These are phyloP conservation scores for Felis catus DNA, from an alignment of 2,113 vertebrate species.

Conservation along the genomic window DNA sequence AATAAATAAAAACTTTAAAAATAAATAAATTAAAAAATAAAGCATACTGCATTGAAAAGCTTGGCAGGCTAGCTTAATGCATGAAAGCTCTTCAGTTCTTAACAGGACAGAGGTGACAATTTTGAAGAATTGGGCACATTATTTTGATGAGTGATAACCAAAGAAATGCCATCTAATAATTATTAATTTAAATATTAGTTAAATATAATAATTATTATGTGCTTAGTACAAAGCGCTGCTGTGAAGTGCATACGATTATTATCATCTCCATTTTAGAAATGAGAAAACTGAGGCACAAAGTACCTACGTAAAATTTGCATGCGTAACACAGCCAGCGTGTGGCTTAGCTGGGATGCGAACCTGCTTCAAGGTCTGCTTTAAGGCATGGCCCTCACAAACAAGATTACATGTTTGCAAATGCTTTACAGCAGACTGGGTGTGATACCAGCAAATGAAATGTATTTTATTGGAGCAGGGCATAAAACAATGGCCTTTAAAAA, in stretches of 20 bases:
- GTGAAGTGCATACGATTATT: background rate
- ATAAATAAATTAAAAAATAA: background rate
- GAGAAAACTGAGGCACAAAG: background rate
- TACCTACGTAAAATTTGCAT: background rate
- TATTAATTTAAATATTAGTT: background rate
- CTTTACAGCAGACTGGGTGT: background rate
- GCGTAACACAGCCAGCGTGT: background rate
- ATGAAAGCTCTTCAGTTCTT: background rate
- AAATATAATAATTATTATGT: background rate
- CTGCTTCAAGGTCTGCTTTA: background rate
- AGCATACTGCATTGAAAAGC: background rate
- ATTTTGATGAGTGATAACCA: background rate
- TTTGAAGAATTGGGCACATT: background rate
- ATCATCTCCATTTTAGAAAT: background rate
- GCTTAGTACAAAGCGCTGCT: background rate
- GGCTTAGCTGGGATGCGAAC: background rate
- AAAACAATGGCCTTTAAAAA: constrained; percentile 10
- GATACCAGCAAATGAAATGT: background rate
- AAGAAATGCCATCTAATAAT: background rate
- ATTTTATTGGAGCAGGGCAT: background rate
- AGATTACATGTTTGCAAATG: constrained; percentile 26
- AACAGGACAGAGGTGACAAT: background rate
- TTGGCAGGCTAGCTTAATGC: background rate
- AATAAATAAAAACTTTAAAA: too few species aligned
- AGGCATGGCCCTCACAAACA: background rate